These are phyloP conservation scores for Calidris pugnax DNA, from an alignment of 2,113 vertebrate species.

Conservation along the genomic window DNA sequence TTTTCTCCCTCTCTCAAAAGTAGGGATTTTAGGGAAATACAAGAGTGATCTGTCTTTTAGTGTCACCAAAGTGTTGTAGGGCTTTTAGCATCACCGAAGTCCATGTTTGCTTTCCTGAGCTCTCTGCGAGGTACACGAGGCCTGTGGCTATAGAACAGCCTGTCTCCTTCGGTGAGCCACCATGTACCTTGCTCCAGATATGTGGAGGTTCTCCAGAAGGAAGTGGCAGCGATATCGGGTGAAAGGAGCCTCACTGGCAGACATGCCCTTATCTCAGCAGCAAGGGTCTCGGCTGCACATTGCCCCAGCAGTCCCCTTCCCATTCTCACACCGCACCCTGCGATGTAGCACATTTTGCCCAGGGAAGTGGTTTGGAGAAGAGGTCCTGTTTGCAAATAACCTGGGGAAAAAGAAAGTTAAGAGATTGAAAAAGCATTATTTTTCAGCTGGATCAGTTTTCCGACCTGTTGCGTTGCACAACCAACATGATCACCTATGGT, in stretches of 20 bases:
- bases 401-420: too few species aligned
- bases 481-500: background rate
- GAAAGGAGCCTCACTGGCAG: background rate
- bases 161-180: background rate
- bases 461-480: background rate
- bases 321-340: background rate
- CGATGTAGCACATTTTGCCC: background rate
- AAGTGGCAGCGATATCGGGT: background rate
- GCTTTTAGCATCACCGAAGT: background rate
- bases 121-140: background rate
- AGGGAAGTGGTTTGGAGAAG: background rate
- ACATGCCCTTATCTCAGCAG: background rate
- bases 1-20: background rate
- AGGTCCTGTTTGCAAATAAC: background rate
- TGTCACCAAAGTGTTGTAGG: background rate
- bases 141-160: background rate
- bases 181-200: background rate
- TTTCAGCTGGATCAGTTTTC: background rate
- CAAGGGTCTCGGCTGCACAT: fast-evolving
- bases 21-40: background rate
- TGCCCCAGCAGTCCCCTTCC: fast-evolving
- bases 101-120: background rate
- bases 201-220: background rate
- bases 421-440: background rate
- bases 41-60: background rate